phyloP scores from a whole-genome alignment of 1,140 invertebrate species.

The Cydia splendana region DNA sequence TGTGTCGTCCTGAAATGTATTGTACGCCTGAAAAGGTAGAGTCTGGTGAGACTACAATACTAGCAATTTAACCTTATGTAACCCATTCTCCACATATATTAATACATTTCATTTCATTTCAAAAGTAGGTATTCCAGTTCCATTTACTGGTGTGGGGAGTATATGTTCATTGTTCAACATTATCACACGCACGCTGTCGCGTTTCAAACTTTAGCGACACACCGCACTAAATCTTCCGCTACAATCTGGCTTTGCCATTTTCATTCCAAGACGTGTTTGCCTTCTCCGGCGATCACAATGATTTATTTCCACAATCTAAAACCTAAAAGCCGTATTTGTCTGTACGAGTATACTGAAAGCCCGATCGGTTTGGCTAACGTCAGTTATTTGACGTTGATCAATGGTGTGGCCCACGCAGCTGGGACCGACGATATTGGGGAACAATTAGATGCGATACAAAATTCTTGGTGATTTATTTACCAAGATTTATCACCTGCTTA shows the following conservation, averaged over 20 bases:
- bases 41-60: too few relatives aligned
- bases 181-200: background rate
- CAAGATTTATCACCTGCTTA: background rate
- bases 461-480: slow-evolving; percentile 17
- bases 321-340: slow-evolving; percentile 25
- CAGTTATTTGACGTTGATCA: slow-evolving; percentile 25
- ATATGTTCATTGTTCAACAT: background rate
- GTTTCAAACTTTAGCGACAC: background rate
- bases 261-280: background rate
- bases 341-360: slow-evolving; percentile 26
- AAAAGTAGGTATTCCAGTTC: too few relatives aligned
- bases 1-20: too few relatives aligned
- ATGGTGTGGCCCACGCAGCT: slow-evolving; percentile 10
- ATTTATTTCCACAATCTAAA: slow-evolving; percentile 25
- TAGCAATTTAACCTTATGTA: too few relatives aligned
- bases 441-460: slow-evolving; percentile 9
- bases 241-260: slow-evolving; percentile 15
- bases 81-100: too few relatives aligned
- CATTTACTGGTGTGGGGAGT: background rate
- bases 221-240: slow-evolving; percentile 15
- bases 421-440: background rate
- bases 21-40: too few relatives aligned
- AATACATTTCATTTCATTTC: too few relatives aligned
- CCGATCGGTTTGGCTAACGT: background rate
- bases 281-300: slow-evolving; percentile 1